phyloP scores from a whole-genome alignment of 2,888 invertebrate genomes.

The Drosophila suboccidentalis region DNA sequence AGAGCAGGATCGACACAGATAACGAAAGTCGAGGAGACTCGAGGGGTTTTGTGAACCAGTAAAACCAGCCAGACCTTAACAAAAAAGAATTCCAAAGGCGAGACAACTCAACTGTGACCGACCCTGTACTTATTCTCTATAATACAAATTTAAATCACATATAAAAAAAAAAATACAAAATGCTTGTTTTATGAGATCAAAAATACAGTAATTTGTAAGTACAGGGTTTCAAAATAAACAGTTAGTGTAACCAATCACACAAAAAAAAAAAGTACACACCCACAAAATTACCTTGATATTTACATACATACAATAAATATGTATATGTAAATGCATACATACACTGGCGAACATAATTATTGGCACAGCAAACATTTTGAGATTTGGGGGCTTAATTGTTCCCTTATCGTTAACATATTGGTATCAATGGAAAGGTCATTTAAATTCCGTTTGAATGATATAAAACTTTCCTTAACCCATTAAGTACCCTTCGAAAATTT shows the following conservation, averaged over 20 bases:
- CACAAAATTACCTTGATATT: conserved; percentile 1
- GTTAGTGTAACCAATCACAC: conserved; percentile 36
- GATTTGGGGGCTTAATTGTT: too few species aligned
- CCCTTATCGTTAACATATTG: too few species aligned
- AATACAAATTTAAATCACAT: not conserved
- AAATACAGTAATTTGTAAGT: not conserved
- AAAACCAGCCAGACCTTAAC: conserved; percentile 1
- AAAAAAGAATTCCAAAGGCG: not conserved
- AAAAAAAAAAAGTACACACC: not conserved
- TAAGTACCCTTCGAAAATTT: too few species aligned
- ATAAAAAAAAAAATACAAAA: not conserved
- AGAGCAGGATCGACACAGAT: conserved; percentile 12
- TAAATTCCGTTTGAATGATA: too few species aligned
- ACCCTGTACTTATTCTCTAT: not conserved
- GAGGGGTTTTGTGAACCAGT: conserved; percentile 16
- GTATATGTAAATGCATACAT: too few species aligned
- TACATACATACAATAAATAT: too few species aligned
- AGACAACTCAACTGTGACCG: not conserved
- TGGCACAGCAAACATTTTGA: too few species aligned
- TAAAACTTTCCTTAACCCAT: too few species aligned
- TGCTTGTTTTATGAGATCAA: too few species aligned
- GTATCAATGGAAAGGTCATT: too few species aligned
- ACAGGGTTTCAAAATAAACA: conserved; percentile 7
- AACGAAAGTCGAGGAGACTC: not conserved
- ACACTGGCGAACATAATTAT: too few species aligned